These are phyloP conservation scores for Troilus luridus DNA, from an alignment of 2,888 invertebrate genomes.

Conservation along the genomic window DNA sequence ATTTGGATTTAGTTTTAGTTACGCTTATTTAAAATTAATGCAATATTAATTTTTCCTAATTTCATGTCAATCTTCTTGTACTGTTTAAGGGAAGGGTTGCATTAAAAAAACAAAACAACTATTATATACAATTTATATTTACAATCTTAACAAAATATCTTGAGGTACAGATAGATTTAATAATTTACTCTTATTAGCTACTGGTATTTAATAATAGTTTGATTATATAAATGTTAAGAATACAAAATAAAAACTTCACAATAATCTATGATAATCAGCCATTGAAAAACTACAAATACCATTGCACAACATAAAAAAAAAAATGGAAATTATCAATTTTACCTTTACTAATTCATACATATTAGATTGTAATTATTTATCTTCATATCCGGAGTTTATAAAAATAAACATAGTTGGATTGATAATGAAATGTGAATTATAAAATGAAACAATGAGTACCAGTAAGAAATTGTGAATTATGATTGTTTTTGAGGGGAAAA, in stretches of 20 bases:
- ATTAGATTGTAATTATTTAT: neutral
- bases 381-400: neutral
- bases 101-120: neutral
- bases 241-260: neutral
- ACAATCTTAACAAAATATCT: neutral
- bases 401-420: neutral
- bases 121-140: neutral
- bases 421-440: neutral
- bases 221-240: neutral
- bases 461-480: neutral
- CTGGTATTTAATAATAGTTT: neutral
- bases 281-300: neutral
- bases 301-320: neutral
- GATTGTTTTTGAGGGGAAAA: neutral
- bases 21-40: too few species aligned
- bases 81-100: neutral
- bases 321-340: neutral
- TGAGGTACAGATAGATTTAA: slow-evolving; percentile 28
- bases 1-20: too few species aligned
- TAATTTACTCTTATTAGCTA: slow-evolving; percentile 20
- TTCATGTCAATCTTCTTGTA: neutral
- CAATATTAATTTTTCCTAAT: neutral
- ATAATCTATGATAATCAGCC: neutral
- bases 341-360: neutral
- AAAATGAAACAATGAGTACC: neutral